These are phyloP conservation scores for Anhinga rufa DNA, from an alignment of 2,113 vertebrate species.

Conservation along the genomic window DNA sequence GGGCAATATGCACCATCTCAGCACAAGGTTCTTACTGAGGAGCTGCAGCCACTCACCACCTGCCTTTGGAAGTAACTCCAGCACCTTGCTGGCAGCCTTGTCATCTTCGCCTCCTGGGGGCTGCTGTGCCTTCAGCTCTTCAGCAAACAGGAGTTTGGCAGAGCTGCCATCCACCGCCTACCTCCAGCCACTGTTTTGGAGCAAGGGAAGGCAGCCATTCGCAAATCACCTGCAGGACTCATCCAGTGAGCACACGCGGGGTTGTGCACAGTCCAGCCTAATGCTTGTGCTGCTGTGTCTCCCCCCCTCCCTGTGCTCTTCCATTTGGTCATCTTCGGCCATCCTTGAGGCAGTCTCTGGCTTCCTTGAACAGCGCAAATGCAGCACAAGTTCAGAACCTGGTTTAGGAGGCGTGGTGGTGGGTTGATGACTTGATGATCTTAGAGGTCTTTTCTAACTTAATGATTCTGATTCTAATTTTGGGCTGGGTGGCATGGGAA, in stretches of 20 bases:
- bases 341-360: rapidly evolving
- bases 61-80: background rate
- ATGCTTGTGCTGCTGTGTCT: background rate
- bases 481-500: background rate
- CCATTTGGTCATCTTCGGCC: background rate
- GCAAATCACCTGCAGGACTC: background rate
- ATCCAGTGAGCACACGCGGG: rapidly evolving
- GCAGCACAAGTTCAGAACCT: background rate
- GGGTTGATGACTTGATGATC: no score
- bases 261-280: rapidly evolving
- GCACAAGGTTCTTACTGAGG: background rate
- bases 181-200: background rate
- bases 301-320: background rate
- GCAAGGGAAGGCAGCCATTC: background rate
- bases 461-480: background rate
- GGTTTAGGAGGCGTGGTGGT: no score
- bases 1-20: background rate
- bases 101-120: background rate
- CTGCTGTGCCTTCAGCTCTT: background rate
- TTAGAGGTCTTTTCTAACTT: no score
- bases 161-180: background rate
- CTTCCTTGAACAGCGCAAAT: background rate
- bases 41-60: rapidly evolving
- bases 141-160: background rate
- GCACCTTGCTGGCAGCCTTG: background rate